Conservation (phyloP, 2,797 vertebrate species). For the Enteromius viviparus region DNA sequence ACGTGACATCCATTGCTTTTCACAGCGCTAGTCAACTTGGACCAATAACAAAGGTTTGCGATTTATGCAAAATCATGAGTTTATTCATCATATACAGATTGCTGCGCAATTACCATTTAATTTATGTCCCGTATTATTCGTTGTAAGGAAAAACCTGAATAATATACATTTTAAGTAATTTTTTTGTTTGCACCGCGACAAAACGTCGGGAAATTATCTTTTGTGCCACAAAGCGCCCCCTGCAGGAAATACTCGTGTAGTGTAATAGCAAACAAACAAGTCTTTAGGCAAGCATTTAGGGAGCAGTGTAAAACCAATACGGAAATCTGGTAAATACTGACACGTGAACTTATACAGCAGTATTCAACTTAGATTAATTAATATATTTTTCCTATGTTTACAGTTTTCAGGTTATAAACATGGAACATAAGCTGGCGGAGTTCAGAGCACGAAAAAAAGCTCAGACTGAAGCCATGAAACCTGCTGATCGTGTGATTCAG, state of each 20-base stretch:
- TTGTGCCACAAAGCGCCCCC: slow-evolving; percentile 2
- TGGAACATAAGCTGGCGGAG: slow-evolving; percentile 79
- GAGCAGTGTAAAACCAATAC: background rate
- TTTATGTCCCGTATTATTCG: background rate
- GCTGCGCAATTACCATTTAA: background rate
- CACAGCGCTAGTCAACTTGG: background rate
- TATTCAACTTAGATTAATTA: background rate
- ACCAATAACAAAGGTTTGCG: background rate
- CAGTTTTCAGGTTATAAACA: slow-evolving; percentile 46
- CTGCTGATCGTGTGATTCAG: background rate
- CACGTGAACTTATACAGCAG: background rate
- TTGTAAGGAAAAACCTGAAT: background rate
- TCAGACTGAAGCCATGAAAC: slow-evolving; percentile 28
- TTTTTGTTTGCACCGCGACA: background rate
- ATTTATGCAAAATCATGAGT: background rate
- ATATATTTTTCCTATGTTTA: background rate
- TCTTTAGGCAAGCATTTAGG: background rate
- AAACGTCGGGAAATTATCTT: background rate
- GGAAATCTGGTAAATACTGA: slow-evolving; percentile 24
- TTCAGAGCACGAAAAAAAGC: slow-evolving; percentile 76
- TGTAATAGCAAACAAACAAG: too few species aligned
- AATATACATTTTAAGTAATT: background rate
- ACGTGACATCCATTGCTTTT: background rate
- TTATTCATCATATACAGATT: background rate
- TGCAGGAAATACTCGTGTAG: background rate